Percentiles rank a stretch among this genome's conserved stretches.
Evolutionary conservation across 2,113 vertebrate species (phyloP).

Genomic region (Fulmarus glacialis): DNA sequence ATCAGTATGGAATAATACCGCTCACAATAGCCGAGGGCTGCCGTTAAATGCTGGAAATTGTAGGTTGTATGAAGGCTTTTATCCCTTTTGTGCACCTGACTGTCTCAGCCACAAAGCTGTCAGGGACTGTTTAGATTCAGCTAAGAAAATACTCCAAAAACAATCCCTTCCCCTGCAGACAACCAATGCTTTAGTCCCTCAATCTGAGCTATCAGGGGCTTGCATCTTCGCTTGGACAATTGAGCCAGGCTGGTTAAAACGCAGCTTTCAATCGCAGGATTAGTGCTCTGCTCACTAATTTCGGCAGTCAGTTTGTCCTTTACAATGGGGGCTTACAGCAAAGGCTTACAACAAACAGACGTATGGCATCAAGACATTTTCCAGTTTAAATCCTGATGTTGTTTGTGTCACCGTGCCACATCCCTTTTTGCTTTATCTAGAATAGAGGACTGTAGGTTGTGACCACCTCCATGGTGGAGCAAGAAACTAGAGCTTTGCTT

Average conservation of each 20-base stretch:
- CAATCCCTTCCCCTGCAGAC: not conserved
- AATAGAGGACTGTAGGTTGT: too few relatives aligned
- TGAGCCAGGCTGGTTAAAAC: not conserved
- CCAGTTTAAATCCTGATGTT: not conserved
- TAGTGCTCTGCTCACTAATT: not conserved
- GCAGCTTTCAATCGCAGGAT: not conserved
- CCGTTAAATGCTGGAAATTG: not conserved
- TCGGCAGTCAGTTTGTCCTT: not conserved
- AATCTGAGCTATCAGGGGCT: not conserved
- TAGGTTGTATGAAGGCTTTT: not conserved
- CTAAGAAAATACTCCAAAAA: not conserved
- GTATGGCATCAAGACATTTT: accelerated
- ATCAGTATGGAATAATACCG: not conserved
- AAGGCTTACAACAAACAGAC: not conserved
- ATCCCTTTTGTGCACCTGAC: not conserved
- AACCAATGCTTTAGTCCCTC: not conserved
- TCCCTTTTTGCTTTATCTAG: not conserved
- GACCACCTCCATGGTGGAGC: not conserved
- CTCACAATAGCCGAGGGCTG: not conserved
- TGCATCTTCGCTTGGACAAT: not conserved
- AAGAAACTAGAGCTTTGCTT: not conserved
- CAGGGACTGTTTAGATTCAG: not conserved
- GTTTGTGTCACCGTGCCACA: accelerated
- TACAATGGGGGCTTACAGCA: not conserved
- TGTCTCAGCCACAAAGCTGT: not conserved